Conservation (phyloP, 2,888 invertebrate species). For the Latheticus oryzae region DNA sequence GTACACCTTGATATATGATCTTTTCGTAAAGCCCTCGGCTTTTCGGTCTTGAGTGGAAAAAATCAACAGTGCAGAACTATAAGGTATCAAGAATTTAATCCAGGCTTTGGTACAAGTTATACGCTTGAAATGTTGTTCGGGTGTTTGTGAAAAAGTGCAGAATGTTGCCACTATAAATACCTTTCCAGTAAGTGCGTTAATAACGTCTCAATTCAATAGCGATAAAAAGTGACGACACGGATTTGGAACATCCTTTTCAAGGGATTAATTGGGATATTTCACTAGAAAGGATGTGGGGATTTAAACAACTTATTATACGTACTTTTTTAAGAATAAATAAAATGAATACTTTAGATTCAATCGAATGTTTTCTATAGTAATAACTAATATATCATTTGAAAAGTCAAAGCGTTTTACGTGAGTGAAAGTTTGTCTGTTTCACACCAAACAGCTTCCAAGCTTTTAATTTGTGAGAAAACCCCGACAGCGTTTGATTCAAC, state of each 20-base stretch:
- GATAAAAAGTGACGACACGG: constrained; percentile 20
- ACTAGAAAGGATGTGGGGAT: no score
- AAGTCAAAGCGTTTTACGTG: no score
- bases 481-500: no score
- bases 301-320: no score
- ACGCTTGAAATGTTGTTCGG: not conserved
- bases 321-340: no score
- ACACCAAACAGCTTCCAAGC: no score
- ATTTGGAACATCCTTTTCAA: constrained; percentile 16
- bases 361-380: no score
- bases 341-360: no score
- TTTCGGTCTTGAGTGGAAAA: no score
- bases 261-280: constrained; percentile 6
- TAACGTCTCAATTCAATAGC: constrained; percentile 22
- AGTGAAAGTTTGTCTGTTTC: no score
- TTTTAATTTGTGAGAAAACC: no score
- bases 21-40: constrained; percentile 1
- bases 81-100: constrained; percentile 10
- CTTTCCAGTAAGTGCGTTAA: constrained; percentile 28
- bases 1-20: constrained; percentile 19
- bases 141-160: constrained; percentile 16
- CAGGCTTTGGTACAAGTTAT: constrained; percentile 1
- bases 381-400: no score
- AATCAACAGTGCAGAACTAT: constrained; percentile 21
- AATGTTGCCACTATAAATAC: constrained; percentile 23